Percentiles rank a stretch among this genome's conserved stretches.
phyloP scores from a whole-genome alignment of 1,140 invertebrate species.

The Ladona fulva region DNA sequence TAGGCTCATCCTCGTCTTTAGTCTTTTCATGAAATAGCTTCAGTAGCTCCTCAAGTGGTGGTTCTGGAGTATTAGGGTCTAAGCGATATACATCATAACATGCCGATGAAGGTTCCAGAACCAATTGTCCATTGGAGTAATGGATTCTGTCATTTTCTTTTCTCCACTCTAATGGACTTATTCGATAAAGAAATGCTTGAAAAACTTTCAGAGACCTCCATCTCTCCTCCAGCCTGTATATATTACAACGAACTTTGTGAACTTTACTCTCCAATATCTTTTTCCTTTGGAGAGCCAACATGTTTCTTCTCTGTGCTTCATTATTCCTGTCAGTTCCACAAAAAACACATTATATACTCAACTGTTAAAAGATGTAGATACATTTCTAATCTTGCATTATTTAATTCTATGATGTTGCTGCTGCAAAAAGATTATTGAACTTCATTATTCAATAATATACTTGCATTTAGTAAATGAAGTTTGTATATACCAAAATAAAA shows the following conservation, averaged over 20 bases:
- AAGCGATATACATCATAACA: background rate
- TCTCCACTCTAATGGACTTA: slow-evolving; percentile 48
- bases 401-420: too few species aligned
- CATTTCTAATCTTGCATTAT: too few species aligned
- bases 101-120: background rate
- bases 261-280: background rate
- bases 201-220: slow-evolving; percentile 51
- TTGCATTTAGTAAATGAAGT: too few species aligned
- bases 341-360: too few species aligned
- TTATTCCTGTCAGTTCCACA: background rate
- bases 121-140: slow-evolving; percentile 16
- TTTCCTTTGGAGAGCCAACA: background rate
- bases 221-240: slow-evolving; percentile 48
- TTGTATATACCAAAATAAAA: too few species aligned
- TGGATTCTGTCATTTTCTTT: slow-evolving; percentile 35
- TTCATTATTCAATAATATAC: too few species aligned
- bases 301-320: background rate
- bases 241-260: background rate
- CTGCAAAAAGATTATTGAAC: too few species aligned
- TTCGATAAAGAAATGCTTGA: slow-evolving; percentile 51
- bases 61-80: slow-evolving; percentile 22
- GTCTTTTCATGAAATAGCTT: slow-evolving; percentile 40
- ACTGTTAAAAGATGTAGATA: too few species aligned
- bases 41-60: slow-evolving; percentile 39
- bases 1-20: slow-evolving; percentile 34